Evolutionary conservation across 2,888 invertebrate genomes (phyloP).

Genomic region (Priocnemis perturbator): DNA sequence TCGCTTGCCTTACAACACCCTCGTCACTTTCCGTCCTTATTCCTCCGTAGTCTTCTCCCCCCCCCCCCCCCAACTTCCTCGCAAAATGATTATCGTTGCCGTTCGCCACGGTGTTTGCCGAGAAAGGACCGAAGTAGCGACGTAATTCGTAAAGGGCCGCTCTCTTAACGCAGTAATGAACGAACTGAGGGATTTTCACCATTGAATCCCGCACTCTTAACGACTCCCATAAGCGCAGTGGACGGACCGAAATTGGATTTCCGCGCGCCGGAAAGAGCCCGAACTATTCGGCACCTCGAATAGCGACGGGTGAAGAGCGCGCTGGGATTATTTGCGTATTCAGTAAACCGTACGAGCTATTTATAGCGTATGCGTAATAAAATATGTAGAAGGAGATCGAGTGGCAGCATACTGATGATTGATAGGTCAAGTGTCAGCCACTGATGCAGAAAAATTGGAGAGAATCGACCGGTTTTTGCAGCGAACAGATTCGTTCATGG

Average conservation of each 20-base stretch:
- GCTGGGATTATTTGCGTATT: background rate
- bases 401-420: too few species aligned
- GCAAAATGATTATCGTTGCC: conserved; percentile 31
- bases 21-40: too few species aligned
- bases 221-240: conserved; percentile 39
- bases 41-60: background rate
- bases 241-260: conserved; percentile 28
- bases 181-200: conserved; percentile 38
- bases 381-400: too few species aligned
- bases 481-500: too few species aligned
- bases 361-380: too few species aligned
- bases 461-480: too few species aligned
- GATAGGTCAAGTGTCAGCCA: too few species aligned
- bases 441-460: too few species aligned
- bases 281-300: conserved; percentile 9
- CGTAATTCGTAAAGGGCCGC: conserved; percentile 46
- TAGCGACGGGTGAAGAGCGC: conserved; percentile 17
- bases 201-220: conserved; percentile 47
- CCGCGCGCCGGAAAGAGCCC: conserved; percentile 21
- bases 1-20: conserved; percentile 7
- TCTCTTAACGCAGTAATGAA: conserved; percentile 47
- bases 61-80: background rate
- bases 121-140: conserved; percentile 28
- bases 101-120: conserved; percentile 17
- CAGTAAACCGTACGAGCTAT: too few species aligned